Percentiles rank a stretch among this genome's conserved stretches.
Conservation (phyloP, 1,140 invertebrate species). For the Polypedilum pembai region DNA sequence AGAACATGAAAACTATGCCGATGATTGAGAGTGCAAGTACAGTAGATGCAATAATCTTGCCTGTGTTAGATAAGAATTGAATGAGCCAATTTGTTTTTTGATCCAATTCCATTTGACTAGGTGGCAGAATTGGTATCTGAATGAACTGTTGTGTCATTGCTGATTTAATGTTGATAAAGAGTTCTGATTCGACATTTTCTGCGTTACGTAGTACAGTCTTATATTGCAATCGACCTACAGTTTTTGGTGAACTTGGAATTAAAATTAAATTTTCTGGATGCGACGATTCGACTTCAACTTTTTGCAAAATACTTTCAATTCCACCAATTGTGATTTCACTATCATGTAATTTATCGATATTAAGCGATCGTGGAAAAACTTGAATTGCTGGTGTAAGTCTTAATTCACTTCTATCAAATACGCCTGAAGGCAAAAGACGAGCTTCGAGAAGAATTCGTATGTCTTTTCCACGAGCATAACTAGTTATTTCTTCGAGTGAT, state of each 20-base stretch:
- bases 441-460: slow-evolving; percentile 32
- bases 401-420: slow-evolving; percentile 38
- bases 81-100: neutral
- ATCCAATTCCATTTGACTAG: neutral
- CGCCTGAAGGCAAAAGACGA: slow-evolving; percentile 35
- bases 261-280: slow-evolving; percentile 33
- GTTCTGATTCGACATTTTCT: slow-evolving; percentile 32
- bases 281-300: slow-evolving; percentile 38
- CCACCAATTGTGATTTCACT: slow-evolving; percentile 41
- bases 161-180: slow-evolving; percentile 33
- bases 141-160: slow-evolving; percentile 33
- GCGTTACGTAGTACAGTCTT: slow-evolving; percentile 32
- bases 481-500: slow-evolving; percentile 36
- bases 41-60: neutral
- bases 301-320: slow-evolving; percentile 40
- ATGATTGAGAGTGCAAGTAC: neutral
- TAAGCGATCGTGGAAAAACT: slow-evolving; percentile 35
- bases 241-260: slow-evolving; percentile 30
- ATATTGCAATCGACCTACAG: slow-evolving; percentile 32
- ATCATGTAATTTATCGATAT: slow-evolving; percentile 35
- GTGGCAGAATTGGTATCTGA: slow-evolving; percentile 30
- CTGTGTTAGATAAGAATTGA: neutral
- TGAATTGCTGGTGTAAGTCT: slow-evolving; percentile 41
- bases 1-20: neutral
- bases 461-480: neutral